A percentile compares a stretch with the other conserved stretches of the same genome.
phyloP scores from a whole-genome alignment of 2,888 invertebrate genomes.

The Sphaerophoria rueppellii region DNA sequence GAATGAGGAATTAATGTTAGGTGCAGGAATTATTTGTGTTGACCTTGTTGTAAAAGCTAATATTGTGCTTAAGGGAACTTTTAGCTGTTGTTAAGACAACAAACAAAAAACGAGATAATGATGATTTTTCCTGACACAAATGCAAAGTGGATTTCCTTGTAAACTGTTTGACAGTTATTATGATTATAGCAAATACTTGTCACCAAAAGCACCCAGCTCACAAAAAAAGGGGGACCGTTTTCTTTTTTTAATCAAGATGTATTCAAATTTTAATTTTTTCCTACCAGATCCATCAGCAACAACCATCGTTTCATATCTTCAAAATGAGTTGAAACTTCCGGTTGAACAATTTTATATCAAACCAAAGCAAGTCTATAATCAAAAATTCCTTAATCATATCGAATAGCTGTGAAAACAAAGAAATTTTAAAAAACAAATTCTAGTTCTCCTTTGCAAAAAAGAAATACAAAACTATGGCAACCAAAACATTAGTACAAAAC shows the following conservation, averaged over 20 bases:
- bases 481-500: conserved; percentile 71
- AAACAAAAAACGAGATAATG: neutral
- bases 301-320: conserved; percentile 13
- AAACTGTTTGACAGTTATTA: too few relatives aligned
- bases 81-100: neutral
- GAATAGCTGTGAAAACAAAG: conserved; percentile 55
- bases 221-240: conserved; percentile 10
- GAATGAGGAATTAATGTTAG: conserved; percentile 38
- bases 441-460: conserved; percentile 22
- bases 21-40: conserved; percentile 16
- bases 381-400: conserved; percentile 64
- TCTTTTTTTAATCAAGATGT: neutral
- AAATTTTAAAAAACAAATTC: conserved; percentile 24
- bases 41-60: conserved; percentile 36
- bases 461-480: conserved; percentile 58
- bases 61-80: conserved; percentile 8
- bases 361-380: conserved; percentile 56
- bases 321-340: conserved; percentile 28
- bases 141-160: neutral
- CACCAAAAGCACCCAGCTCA: conserved; percentile 41
- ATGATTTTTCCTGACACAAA: neutral
- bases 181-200: neutral
- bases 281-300: conserved; percentile 32
- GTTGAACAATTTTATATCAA: neutral
- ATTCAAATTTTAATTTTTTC: conserved; percentile 17